Base-by-base conservation (phyloP, 2,113 vertebrate species). In the Meriones unguiculatus region DNA sequence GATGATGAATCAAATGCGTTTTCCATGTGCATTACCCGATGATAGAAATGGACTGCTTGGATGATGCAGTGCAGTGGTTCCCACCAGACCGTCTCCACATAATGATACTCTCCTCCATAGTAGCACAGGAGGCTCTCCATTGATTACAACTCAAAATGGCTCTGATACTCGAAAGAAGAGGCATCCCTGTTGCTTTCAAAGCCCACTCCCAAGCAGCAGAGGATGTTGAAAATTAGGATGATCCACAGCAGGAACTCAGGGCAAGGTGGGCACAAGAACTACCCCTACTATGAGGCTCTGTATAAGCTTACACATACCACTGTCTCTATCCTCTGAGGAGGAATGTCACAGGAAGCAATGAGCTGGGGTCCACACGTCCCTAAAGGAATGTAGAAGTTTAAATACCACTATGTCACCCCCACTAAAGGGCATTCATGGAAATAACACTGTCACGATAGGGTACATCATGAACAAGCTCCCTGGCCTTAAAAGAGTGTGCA, bases 251-350 rank as follows among this genome's bases (percentile, higher is more conserved):
- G 41, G 18, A 46, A 46, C 17, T 7, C 70, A 59, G 4, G 22
- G 10, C 72, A 59, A 0, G 22, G 13, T 2, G 30, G 35, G 28
- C 38, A 75, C 0, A 1, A 54, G 2, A 24, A 2, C 0, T 1
- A 54, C 22, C n/a, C 10, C 35, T n/a, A 62, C 7, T 46, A 30
- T 30, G 41, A 76, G 15, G 54, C 52, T 22, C 5, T 12, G 35
- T 41, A 15, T 32, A 59, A 38, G 35, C 2, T n/a, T 11, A n/a
- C 50, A 75, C 22, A 87, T 2, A 38, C 1, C 46, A 57, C 2
- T 72, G 3, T 77, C 14, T 17, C 59, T 59, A 5, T n/a, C 46
- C 28, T 9, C 54, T 22, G 4, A 3, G 0, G 7, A 88, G 17
- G 38, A 89, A 22, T 38, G 2, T 30, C 22, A n/a, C 0, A 20